Evolutionary conservation across 1,140 invertebrate genomes (phyloP).

Genomic region (Bilobella aurantiaca): DNA sequence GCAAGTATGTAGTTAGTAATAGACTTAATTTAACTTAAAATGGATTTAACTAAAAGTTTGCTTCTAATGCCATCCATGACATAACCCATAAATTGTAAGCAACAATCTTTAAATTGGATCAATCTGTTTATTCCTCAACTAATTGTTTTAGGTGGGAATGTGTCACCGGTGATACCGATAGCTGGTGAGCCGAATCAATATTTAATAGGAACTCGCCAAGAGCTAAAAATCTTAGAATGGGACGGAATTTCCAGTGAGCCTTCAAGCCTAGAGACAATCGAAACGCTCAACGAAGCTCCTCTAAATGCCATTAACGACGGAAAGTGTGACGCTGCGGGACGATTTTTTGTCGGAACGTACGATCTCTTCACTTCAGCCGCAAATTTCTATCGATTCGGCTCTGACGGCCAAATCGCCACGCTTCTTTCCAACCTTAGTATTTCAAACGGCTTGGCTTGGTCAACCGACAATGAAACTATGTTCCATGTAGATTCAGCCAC

Average conservation of each 20-base stretch:
- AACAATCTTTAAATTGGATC: too few species aligned
- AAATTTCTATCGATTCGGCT: slow-evolving; percentile 7
- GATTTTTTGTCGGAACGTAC: slow-evolving; percentile 36
- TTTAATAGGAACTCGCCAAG: slow-evolving; percentile 51
- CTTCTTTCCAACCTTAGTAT: slow-evolving; percentile 47
- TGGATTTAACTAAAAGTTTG: too few species aligned
- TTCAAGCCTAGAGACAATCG: slow-evolving; percentile 50
- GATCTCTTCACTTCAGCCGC: not conserved
- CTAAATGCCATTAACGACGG: slow-evolving; percentile 71
- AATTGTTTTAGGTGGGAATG: slow-evolving; percentile 26
- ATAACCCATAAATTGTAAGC: too few species aligned
- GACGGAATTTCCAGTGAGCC: slow-evolving; percentile 41
- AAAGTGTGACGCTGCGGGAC: slow-evolving; percentile 66
- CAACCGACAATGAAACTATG: slow-evolving; percentile 53
- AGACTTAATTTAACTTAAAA: too few species aligned
- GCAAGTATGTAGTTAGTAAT: too few species aligned
- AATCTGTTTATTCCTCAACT: too few species aligned
- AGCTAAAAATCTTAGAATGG: slow-evolving; percentile 48
- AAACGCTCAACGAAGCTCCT: slow-evolving; percentile 43
- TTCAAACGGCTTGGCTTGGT: slow-evolving; percentile 75
- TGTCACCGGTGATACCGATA: slow-evolving; percentile 45
- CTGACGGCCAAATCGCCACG: not conserved
- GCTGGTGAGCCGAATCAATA: slow-evolving; percentile 50
- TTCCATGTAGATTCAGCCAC: slow-evolving; percentile 67
- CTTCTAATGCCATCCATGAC: too few species aligned